Base-by-base conservation (phyloP, 2,797 vertebrate species). In the Avahi laniger region DNA sequence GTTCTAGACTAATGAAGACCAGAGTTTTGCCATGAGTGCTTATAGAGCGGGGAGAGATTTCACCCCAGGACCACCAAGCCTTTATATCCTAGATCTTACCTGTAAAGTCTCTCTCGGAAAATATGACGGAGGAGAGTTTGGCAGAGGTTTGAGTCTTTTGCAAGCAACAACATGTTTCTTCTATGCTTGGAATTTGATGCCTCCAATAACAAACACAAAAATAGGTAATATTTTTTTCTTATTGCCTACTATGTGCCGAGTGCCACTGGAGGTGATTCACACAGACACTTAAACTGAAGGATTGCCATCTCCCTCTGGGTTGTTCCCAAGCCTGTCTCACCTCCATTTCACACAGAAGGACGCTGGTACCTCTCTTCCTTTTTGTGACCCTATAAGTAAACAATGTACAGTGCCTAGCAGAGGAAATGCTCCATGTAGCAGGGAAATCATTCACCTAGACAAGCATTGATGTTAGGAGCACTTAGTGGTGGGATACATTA, bases 371-470 rank as follows among this genome's bases (percentile, higher is more conserved):
- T 82, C 35, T 78, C 35, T 93, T 67, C 63, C 46, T 69, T 81
- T 35, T 35, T 46, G 38, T 46, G 84, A 93, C 61, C 87, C 81
- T 88, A n/a, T 88, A 90, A 84, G 76, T 89, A 92, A 96, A 93
- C 54, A 80, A 54, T 0, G 0, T 35, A 12, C 11, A 0, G 38
- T 35, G 38, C 80, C 59, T 67, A 59, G 70, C n/a, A 13, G 43
- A 54, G 89, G 91, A 95, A 96, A 82, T 18, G n/a, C 48, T 88
- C 72, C 12, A 15, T 33, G 67, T 46, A 33, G 65, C 26, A 14
- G 75, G 88, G 88, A 70, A 93, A 94, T 93, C 95, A 90, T 54
- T 96, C 93, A 95, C 84, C 76, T 35, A 81, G 95, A 93, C 59
- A 65, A 82, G 69, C 83, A 10, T 13, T 30, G 52, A 65, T 61